phyloP scores from a whole-genome alignment of 1,140 invertebrate species.

The Dreissena polymorpha region DNA sequence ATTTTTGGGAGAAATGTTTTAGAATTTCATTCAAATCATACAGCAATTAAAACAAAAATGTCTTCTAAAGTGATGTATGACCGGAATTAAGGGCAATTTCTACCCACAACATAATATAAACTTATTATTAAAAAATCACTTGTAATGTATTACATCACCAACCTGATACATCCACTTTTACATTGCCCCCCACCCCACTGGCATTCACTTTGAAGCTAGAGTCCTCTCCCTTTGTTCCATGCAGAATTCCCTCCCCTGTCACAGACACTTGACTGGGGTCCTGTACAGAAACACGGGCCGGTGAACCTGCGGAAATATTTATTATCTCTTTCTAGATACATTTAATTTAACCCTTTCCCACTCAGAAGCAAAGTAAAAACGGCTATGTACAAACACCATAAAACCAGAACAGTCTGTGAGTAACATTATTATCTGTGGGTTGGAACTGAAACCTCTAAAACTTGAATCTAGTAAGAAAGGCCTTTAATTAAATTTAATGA shows the following conservation, averaged over 20 bases:
- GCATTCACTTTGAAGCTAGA: constrained; percentile 84
- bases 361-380: too few relatives aligned
- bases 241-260: constrained; percentile 82
- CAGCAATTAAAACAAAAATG: too few relatives aligned
- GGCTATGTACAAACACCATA: too few relatives aligned
- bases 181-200: constrained; percentile 77
- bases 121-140: neutral
- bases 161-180: constrained; percentile 81
- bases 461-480: too few relatives aligned
- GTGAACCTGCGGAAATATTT: constrained; percentile 58
- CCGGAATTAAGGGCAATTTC: too few relatives aligned
- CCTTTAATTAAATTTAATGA: neutral
- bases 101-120: neutral
- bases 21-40: too few relatives aligned
- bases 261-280: constrained; percentile 75
- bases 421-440: too few relatives aligned
- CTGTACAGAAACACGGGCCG: constrained; percentile 58
- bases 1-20: too few relatives aligned
- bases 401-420: too few relatives aligned
- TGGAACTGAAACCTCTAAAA: too few relatives aligned
- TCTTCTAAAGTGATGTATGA: too few relatives aligned
- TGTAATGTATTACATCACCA: constrained; percentile 21
- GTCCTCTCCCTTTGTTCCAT: constrained; percentile 82
- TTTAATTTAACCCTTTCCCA: too few relatives aligned
- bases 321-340: neutral